Conservation (phyloP, 1,140 invertebrate species). For the Drosophila orena region DNA sequence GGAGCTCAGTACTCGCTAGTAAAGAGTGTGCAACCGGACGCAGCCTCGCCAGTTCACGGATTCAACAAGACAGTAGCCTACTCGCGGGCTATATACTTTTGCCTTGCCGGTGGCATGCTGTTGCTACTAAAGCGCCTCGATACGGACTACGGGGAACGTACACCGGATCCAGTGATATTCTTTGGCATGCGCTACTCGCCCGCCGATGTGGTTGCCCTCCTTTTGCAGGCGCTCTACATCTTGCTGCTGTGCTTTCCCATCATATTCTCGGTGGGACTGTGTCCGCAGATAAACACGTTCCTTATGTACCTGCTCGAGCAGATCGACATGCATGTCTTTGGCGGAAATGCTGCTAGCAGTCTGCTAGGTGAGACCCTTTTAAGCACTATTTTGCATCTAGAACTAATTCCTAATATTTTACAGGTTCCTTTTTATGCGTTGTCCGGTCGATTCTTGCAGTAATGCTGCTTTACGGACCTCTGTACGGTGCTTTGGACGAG, state of each 20-base stretch:
- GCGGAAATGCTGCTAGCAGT: constrained; percentile 97
- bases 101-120: constrained; percentile 89
- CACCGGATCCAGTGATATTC: constrained; percentile 83
- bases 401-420: constrained; percentile 63
- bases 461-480: constrained; percentile 94
- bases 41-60: constrained; percentile 98
- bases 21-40: constrained; percentile 99
- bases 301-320: constrained; percentile 97
- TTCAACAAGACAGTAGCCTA: constrained; percentile 98
- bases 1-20: constrained; percentile 98
- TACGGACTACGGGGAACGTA: constrained; percentile 46
- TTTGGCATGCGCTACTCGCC: constrained; percentile 92
- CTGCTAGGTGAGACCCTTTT: constrained; percentile 86
- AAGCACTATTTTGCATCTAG: background rate
- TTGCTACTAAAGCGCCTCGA: constrained; percentile 77
- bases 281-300: constrained; percentile 99
- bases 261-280: constrained; percentile 96
- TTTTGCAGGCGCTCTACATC: constrained; percentile 90
- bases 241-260: constrained; percentile 96
- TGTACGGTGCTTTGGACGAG: constrained; percentile 92
- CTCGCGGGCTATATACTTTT: constrained; percentile 97
- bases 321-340: constrained; percentile 98
- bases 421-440: constrained; percentile 92
- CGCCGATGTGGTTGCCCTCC: constrained; percentile 88
- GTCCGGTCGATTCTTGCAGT: constrained; percentile 92